phyloP scores from a whole-genome alignment of 2,888 invertebrate genomes.

The Meandrusa payeni region DNA sequence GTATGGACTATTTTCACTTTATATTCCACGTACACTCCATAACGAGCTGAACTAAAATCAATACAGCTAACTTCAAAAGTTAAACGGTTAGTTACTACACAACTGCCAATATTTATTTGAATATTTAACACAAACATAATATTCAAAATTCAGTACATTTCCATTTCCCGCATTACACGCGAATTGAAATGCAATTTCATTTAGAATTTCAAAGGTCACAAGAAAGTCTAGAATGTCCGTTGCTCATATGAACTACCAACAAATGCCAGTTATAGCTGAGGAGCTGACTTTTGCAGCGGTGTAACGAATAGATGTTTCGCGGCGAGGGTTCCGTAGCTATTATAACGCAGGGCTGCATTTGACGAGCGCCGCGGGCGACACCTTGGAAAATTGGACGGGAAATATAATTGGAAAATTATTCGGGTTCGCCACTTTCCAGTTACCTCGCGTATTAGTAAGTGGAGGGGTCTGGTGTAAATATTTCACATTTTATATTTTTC shows the following conservation, averaged over 20 bases:
- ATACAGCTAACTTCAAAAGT: too few species aligned
- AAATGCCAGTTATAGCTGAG: slow-evolving; percentile 38
- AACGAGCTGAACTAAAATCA: too few species aligned
- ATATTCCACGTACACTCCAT: too few species aligned
- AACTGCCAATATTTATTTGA: too few species aligned
- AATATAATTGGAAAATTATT: slow-evolving; percentile 81
- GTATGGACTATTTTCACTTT: too few species aligned
- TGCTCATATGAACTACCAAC: slow-evolving; percentile 15
- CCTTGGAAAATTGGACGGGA: slow-evolving; percentile 79
- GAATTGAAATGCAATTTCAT: slow-evolving; percentile 8
- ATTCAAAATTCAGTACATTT: neutral
- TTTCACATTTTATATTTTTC: slow-evolving; percentile 12
- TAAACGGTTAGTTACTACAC: too few species aligned
- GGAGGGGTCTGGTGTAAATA: slow-evolving; percentile 28
- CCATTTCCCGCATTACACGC: slow-evolving; percentile 15
- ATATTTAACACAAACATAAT: too few species aligned
- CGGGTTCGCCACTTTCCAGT: slow-evolving; percentile 64
- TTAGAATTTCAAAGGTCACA: neutral
- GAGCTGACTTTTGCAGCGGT: slow-evolving; percentile 47
- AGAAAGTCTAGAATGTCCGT: slow-evolving; percentile 13
- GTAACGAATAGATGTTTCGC: slow-evolving; percentile 41
- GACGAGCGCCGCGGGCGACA: slow-evolving; percentile 78
- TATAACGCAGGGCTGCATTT: slow-evolving; percentile 64
- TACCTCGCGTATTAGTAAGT: slow-evolving; percentile 38
- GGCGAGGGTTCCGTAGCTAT: slow-evolving; percentile 33